A percentile compares a stretch with the other conserved stretches of the same genome.
phyloP scores from a whole-genome alignment of 2,888 invertebrate genomes.

The Physocephala rufipes region DNA sequence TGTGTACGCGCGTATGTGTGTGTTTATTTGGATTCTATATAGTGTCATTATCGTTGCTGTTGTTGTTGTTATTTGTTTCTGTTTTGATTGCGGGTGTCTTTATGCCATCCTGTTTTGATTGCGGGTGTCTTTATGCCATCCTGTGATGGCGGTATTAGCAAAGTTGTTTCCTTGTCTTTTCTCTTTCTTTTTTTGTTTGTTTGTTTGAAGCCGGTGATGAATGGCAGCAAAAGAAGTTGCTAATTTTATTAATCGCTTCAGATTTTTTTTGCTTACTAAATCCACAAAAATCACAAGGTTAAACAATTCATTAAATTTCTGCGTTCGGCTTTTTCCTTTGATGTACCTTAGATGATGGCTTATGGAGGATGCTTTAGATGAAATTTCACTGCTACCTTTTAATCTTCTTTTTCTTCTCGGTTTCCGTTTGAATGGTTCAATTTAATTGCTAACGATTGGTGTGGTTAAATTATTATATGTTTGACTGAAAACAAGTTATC shows the following conservation, averaged over 20 bases:
- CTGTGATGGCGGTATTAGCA: slow-evolving; percentile 27
- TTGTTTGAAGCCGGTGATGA: slow-evolving; percentile 36
- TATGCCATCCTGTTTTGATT: slow-evolving; percentile 30
- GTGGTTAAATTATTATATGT: background rate
- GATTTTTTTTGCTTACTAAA: slow-evolving; percentile 43
- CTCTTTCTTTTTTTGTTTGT: background rate
- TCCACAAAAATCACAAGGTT: slow-evolving; percentile 36
- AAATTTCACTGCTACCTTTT: background rate
- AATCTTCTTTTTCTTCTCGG: background rate
- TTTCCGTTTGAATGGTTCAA: too few species aligned
- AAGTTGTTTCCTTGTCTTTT: slow-evolving; percentile 16
- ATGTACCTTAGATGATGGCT: background rate
- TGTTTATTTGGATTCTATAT: too few species aligned
- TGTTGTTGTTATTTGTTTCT: slow-evolving; percentile 26
- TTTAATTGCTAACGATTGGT: background rate
- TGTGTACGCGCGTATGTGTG: background rate
- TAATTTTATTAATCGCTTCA: slow-evolving; percentile 44
- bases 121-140: slow-evolving; percentile 30
- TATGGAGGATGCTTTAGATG: slow-evolving; percentile 29
- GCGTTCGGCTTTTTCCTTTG: background rate
- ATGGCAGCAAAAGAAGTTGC: slow-evolving; percentile 38
- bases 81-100: slow-evolving; percentile 33
- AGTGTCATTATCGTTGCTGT: background rate
- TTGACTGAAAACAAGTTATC: background rate
- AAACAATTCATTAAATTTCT: background rate